A percentile compares a stretch with the other conserved stretches of the same genome.
Evolutionary conservation across 2,888 invertebrate species (phyloP).

Genomic region (Ptychoptera contaminata): DNA sequence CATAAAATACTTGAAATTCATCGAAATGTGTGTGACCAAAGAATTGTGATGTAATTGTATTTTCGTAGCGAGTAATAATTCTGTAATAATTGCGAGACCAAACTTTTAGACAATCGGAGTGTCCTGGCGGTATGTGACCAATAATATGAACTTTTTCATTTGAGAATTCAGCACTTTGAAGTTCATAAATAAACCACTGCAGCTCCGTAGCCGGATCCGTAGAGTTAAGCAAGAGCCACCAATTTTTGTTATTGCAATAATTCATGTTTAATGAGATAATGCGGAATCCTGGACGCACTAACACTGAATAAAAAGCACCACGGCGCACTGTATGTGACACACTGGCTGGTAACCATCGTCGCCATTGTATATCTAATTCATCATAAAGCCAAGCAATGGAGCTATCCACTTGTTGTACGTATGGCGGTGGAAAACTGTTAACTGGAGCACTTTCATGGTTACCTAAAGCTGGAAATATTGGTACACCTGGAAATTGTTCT

Average conservation of each 20-base stretch:
- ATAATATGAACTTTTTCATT: conserved; percentile 95
- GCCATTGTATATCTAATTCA: conserved; percentile 78
- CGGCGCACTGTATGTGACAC: conserved; percentile 73
- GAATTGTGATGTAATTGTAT: conserved; percentile 81
- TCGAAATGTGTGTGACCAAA: conserved; percentile 90
- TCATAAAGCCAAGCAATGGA: conserved; percentile 87
- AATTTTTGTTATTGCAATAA: conserved; percentile 90
- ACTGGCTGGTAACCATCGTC: conserved; percentile 77
- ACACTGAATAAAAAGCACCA: conserved; percentile 83
- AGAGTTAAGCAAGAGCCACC: conserved; percentile 88
- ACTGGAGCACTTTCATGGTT: conserved; percentile 95
- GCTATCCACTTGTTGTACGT: conserved; percentile 61
- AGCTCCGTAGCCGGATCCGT: conserved; percentile 92
- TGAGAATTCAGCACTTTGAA: conserved; percentile 85
- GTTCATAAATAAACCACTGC: conserved; percentile 87
- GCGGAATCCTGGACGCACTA: conserved; percentile 77
- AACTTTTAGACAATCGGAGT: conserved; percentile 81
- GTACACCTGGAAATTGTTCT: conserved; percentile 76
- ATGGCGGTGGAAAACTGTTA: conserved; percentile 83
- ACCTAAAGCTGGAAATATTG: conserved; percentile 87
- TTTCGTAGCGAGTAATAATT: conserved; percentile 75
- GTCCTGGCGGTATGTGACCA: conserved; percentile 92
- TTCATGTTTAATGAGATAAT: conserved; percentile 93
- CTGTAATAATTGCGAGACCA: conserved; percentile 92
- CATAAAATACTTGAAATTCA: conserved; percentile 87